Base-by-base conservation (phyloP, 2,797 vertebrate species). In the Myripristis murdjan region DNA sequence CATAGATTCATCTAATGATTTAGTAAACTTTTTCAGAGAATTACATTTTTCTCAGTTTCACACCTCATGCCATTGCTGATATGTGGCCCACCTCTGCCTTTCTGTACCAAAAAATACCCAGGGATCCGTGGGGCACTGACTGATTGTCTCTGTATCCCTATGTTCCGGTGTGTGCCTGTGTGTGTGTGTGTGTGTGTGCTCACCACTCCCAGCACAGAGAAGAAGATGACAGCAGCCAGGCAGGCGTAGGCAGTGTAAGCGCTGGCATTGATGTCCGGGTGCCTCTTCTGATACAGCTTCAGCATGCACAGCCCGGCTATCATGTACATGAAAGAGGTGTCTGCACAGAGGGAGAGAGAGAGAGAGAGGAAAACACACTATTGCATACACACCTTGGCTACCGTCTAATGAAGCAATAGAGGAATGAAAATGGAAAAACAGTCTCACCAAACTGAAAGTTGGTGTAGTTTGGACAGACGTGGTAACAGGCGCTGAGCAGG, bases 261-360 rank as follows among this genome's bases (percentile, higher is more conserved):
- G 0, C 97, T 99, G 55, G 98, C 98, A 0, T 99, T 99, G 91
- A 99, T 98, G 89, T 99, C 98, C 0, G 97, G 97, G 87, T 99
- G 97, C 39, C 97, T 96, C 89, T 99, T 99, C 95, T 99, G 97
- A 82, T 99, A 99, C 5, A 99, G 93, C 89, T 99, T 99, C 85
- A 99, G 81, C 98, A 99, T 98, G 79, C 97, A 99, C 55, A 99
- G 95, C 4, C 98, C 98, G 0, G 97, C 97, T 0, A 99, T 99
- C 97, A 99, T 99, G 87, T 99, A 99, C 97, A 99, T 99, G 87
- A 99, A 99, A 0, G 97, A 98, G 0, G 98, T 99, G 85, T 99
- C 97, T 99, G 90, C 18, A 63, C 3, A 57, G 35, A 56, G 49
- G 61, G 2, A 72, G 0, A 48, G 2, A 20, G 6, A 49, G 2